Base-by-base conservation (phyloP, 2,888 invertebrate species). In the Blera fallax region DNA sequence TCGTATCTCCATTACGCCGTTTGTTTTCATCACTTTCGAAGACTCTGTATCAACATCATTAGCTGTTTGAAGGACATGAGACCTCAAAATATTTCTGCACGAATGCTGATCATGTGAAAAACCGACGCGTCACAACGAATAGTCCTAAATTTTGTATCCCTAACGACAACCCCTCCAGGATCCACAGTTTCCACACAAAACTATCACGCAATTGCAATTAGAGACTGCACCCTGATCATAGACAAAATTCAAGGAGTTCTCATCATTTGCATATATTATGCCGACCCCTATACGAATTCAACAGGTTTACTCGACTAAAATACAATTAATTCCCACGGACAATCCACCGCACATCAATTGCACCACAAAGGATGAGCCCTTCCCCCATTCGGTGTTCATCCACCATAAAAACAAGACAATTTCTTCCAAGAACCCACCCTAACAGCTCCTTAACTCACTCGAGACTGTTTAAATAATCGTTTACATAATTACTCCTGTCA, bases 401-500 rank as follows among this genome's bases (percentile, higher is more conserved):
- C 11, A 85, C 70, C 85, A 67, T 85, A 58, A 85, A 85, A 81
- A 69, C 50, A 73, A 80, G 18, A 72, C 65, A 72, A 77, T 62
- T 85, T 56, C 76, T 76, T 62, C 45, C 29, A 56, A 43, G 70
- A 40, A 69, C 43, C 52, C 76, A 43, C 74, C 74, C 73, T 45
- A 48, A 73, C 14, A 18, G 21, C 52, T 73, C 43, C 58, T 65
- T 27, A 45, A 45, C 29, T 58, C 43, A 18, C 29, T 43, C 50
- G 10, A 16, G 40, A 69, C 76, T 56, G 60, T 76, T 74, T 80
- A 84, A 84, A 76, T 37, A 60, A 77, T 60, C 85, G 81, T 81
- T 85, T 85, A 81, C 85, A 77, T 85, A 85, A 85, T 85, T 85
- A 85, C 72, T 24, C 62, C 70, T 72, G 76, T 85, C 81, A 72